A percentile compares a stretch with the other conserved stretches of the same genome.
These are phyloP conservation scores for Adelphocoris suturalis DNA, from an alignment of 2,888 invertebrate genomes.

Conservation along the genomic window DNA sequence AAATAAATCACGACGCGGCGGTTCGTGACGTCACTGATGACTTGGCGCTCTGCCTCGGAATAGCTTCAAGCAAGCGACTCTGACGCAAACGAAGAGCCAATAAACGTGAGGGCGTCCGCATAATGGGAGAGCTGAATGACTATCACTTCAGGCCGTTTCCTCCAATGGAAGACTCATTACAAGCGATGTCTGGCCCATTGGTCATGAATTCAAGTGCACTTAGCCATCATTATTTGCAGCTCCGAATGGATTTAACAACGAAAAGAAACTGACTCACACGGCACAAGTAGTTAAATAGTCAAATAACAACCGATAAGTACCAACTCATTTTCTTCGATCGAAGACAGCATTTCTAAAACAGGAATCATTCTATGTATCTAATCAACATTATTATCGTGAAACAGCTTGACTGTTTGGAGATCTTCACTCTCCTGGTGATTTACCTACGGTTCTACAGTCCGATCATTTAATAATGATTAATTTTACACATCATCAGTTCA, in stretches of 20 bases:
- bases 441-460: too few relatives aligned
- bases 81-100: conserved; percentile 11
- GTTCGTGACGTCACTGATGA: conserved; percentile 30
- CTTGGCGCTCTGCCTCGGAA: not conserved
- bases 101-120: not conserved
- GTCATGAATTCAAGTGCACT: not conserved
- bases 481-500: too few relatives aligned
- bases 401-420: too few relatives aligned
- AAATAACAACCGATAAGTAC: too few relatives aligned
- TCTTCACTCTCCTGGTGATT: too few relatives aligned
- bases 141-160: not conserved
- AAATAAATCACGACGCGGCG: conserved; percentile 18
- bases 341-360: too few relatives aligned
- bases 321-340: too few relatives aligned
- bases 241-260: not conserved
- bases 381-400: too few relatives aligned
- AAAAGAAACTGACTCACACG: too few relatives aligned
- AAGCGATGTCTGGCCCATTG: not conserved
- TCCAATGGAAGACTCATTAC: conserved; percentile 18
- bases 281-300: too few relatives aligned
- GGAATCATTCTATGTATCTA: too few relatives aligned
- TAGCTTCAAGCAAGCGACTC: not conserved
- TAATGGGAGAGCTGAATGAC: conserved; percentile 11
- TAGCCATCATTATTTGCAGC: not conserved
- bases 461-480: too few relatives aligned